Percentiles rank a stretch among this genome's conserved stretches.
phyloP scores from a whole-genome alignment of 1,140 invertebrate species.

The Calephelis nemesis region DNA sequence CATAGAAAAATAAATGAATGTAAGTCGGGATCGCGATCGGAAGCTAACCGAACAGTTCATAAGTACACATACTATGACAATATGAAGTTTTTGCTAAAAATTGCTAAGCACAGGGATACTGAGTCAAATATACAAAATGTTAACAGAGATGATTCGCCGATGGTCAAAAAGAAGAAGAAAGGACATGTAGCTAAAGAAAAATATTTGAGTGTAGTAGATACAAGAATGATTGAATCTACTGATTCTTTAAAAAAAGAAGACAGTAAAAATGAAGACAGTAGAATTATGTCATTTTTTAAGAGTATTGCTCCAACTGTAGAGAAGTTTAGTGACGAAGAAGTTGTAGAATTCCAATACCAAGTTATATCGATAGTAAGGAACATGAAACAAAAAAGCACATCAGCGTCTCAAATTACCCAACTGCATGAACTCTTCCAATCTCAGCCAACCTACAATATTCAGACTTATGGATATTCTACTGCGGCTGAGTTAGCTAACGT shows the following conservation, averaged over 20 bases:
- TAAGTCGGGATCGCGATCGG: constrained; percentile 24
- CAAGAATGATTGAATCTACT: constrained; percentile 19
- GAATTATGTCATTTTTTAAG: constrained; percentile 29
- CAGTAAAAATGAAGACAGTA: constrained; percentile 7
- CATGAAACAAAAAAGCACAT: constrained; percentile 22
- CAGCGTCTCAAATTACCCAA: constrained; percentile 18
- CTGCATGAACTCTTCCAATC: constrained; percentile 21
- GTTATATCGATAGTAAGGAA: constrained; percentile 23
- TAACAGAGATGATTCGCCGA: background rate
- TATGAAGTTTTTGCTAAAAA: constrained; percentile 24
- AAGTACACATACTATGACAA: constrained; percentile 25
- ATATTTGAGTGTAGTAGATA: constrained; percentile 18
- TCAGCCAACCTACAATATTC: constrained; percentile 23
- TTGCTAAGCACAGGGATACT: constrained; percentile 15
- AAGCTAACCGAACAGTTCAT: constrained; percentile 21
- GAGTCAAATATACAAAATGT: constrained; percentile 15
- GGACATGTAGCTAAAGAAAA: constrained; percentile 15
- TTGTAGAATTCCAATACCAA: constrained; percentile 23
- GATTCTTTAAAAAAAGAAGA: constrained; percentile 17
- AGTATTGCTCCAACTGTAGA: constrained; percentile 23
- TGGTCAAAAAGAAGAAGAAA: constrained; percentile 20
- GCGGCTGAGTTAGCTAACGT: constrained; percentile 17
- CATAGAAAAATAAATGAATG: constrained; percentile 21
- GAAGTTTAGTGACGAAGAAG: constrained; percentile 26
- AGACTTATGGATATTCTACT: constrained; percentile 24